Evolutionary conservation across 2,113 vertebrate species (phyloP).

Genomic region (Megaceryle torquata): DNA sequence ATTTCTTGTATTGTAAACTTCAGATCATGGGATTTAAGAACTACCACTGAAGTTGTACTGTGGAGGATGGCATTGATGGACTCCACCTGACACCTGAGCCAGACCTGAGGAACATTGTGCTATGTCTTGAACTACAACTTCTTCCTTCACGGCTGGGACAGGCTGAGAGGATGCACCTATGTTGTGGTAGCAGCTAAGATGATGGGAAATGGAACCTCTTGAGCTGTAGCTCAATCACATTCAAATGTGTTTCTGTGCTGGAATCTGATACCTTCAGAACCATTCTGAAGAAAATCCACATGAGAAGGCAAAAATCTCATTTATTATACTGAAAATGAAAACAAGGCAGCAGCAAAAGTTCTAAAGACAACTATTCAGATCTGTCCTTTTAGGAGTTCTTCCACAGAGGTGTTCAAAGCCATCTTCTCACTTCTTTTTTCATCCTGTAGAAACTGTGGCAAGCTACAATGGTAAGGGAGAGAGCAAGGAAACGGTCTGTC

Average conservation of each 20-base stretch:
- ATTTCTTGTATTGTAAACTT: neutral
- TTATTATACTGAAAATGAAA: neutral
- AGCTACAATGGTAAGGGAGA: neutral
- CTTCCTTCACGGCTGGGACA: neutral
- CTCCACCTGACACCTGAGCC: neutral
- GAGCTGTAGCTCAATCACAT: neutral
- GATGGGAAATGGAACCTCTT: neutral
- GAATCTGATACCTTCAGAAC: neutral
- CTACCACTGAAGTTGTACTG: neutral
- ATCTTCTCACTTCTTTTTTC: neutral
- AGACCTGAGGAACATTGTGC: neutral
- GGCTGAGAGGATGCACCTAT: neutral
- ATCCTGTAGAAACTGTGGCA: neutral
- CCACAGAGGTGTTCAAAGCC: neutral
- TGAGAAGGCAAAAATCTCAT: neutral
- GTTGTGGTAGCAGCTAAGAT: neutral
- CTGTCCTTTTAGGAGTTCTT: neutral
- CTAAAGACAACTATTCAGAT: neutral
- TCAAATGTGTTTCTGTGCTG: accelerated
- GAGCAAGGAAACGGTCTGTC: neutral
- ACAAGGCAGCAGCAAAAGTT: neutral
- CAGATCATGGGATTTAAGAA: neutral
- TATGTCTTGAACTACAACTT: neutral
- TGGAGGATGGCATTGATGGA: neutral
- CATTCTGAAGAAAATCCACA: neutral